phyloP scores from a whole-genome alignment of 1,140 invertebrate genomes.

The Brachionus asplanchnoidis region DNA sequence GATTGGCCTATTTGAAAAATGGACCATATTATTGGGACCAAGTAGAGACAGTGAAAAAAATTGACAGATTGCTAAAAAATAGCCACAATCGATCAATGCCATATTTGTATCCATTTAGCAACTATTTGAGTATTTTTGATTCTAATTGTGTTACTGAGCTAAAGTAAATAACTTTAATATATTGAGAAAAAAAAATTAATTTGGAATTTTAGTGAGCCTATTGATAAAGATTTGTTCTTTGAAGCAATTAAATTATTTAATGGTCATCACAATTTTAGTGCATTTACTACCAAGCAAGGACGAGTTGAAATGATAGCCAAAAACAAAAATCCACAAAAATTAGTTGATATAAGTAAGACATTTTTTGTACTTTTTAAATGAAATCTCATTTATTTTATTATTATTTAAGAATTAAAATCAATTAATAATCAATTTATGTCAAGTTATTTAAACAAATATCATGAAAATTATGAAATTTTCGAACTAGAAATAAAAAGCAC shows the following conservation, averaged over 20 bases:
- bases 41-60: neutral
- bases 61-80: slow-evolving; percentile 8
- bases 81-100: neutral
- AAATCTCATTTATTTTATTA: neutral
- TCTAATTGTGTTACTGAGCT: slow-evolving; percentile 6
- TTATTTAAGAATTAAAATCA: neutral
- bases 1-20: slow-evolving; percentile 9
- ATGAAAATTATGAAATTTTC: slow-evolving; percentile 17
- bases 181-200: neutral
- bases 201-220: neutral
- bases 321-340: slow-evolving; percentile 22
- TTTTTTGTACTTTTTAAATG: neutral
- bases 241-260: slow-evolving; percentile 19
- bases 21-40: slow-evolving; percentile 4
- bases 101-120: slow-evolving; percentile 13
- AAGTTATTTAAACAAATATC: neutral
- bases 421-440: neutral
- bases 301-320: slow-evolving; percentile 1
- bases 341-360: slow-evolving; percentile 21
- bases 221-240: slow-evolving; percentile 19
- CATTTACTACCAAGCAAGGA: slow-evolving; percentile 39
- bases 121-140: neutral
- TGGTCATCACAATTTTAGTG: slow-evolving; percentile 36
- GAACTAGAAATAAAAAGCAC: neutral
- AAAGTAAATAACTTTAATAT: neutral